These are phyloP conservation scores for Rhabdornis inornatus DNA, from an alignment of 2,113 vertebrate species.

Conservation along the genomic window DNA sequence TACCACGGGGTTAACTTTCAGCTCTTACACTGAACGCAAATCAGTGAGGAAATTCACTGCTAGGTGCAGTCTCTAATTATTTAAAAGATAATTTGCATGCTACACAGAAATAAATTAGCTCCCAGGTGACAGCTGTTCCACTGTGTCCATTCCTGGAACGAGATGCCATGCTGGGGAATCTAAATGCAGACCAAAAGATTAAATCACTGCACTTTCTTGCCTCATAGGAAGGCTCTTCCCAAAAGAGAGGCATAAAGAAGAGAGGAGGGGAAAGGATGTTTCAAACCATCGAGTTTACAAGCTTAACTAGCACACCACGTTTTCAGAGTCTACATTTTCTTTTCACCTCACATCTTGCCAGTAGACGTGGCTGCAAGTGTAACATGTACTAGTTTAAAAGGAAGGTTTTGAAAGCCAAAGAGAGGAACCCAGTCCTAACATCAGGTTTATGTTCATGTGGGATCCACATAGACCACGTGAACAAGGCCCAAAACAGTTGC, in stretches of 20 bases:
- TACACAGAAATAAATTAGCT: slow-evolving; percentile 63
- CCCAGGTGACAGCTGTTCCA: slow-evolving; percentile 60
- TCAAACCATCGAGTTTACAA: not conserved
- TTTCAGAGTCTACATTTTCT: not conserved
- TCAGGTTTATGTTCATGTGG: not conserved
- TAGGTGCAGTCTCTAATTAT: slow-evolving; percentile 49
- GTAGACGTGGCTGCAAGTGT: not conserved
- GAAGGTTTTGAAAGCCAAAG: not conserved
- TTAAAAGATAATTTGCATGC: slow-evolving; percentile 67
- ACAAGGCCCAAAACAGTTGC: not conserved
- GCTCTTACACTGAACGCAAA: not conserved
- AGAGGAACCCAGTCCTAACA: not conserved
- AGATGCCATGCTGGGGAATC: slow-evolving; percentile 11
- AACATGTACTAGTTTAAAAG: not conserved
- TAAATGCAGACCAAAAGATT: slow-evolving; percentile 38
- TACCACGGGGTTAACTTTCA: slow-evolving; percentile 31
- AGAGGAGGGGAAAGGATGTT: not conserved
- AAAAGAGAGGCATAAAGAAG: not conserved
- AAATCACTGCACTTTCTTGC: not conserved
- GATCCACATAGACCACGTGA: not conserved
- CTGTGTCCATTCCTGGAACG: slow-evolving; percentile 43
- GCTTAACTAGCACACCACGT: not conserved
- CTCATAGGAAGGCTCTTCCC: not conserved
- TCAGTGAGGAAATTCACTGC: slow-evolving; percentile 57
- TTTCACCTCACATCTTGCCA: not conserved